Conservation (phyloP, 1,140 invertebrate species). For the Bombus fervidus region DNA sequence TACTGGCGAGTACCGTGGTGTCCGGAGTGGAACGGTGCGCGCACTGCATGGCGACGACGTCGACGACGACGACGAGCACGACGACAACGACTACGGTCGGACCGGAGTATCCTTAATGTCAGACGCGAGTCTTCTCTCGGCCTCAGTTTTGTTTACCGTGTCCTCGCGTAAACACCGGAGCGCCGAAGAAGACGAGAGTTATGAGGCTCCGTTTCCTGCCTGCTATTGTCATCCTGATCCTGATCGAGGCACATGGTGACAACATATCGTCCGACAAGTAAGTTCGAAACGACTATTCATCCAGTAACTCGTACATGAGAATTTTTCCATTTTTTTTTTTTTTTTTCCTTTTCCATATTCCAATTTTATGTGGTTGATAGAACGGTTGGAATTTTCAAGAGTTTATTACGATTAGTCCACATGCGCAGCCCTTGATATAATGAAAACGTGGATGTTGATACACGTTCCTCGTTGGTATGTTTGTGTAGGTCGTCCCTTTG, state of each 20-base stretch:
- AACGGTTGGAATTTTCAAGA: background rate
- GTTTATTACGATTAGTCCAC: background rate
- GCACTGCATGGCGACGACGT: constrained; percentile 47
- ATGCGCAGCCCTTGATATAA: background rate
- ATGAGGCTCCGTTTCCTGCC: constrained; percentile 73
- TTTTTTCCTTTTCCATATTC: background rate
- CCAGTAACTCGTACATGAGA: background rate
- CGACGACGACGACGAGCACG: constrained; percentile 34
- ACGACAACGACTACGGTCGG: constrained; percentile 26
- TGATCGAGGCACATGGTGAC: constrained; percentile 71
- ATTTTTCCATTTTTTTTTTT: background rate
- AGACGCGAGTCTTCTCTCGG: constrained; percentile 51
- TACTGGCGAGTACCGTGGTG: background rate
- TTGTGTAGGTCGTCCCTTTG: background rate
- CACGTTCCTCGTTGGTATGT: background rate
- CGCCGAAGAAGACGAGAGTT: constrained; percentile 39
- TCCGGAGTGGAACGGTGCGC: constrained; percentile 32
- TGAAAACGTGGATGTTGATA: background rate
- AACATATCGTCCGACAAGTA: constrained; percentile 76
- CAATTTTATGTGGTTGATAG: background rate
- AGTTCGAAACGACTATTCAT: background rate
- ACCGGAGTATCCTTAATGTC: constrained; percentile 57
- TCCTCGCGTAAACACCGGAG: constrained; percentile 57
- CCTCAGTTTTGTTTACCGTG: constrained; percentile 63
- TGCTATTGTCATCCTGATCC: constrained; percentile 71